These are phyloP conservation scores for Peribatodes rhomboidaria DNA, from an alignment of 2,888 invertebrate genomes.

Conservation along the genomic window DNA sequence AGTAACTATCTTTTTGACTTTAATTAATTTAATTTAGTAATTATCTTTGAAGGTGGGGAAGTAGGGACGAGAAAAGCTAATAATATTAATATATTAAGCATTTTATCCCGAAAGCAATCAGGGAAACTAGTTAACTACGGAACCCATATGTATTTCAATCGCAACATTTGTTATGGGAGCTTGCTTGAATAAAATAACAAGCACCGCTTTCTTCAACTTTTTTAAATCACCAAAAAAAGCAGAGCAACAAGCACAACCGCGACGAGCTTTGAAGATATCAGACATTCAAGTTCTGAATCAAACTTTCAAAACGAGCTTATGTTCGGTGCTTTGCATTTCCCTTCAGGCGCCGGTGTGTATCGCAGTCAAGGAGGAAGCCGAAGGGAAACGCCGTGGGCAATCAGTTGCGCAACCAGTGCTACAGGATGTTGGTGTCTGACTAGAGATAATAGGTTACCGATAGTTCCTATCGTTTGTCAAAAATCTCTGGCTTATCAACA, in stretches of 20 bases:
- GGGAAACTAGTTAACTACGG: too few species aligned
- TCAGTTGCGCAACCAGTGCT: conserved; percentile 37
- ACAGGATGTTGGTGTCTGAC: conserved; percentile 33
- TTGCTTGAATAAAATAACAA: too few species aligned
- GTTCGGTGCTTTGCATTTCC: conserved; percentile 30
- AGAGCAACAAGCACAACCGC: conserved; percentile 15
- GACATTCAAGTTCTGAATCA: background rate
- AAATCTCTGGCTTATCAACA: conserved; percentile 16
- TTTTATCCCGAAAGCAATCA: too few species aligned
- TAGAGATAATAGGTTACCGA: conserved; percentile 45
- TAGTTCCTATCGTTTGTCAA: conserved; percentile 27
- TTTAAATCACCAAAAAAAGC: conserved; percentile 24
- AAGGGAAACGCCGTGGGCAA: conserved; percentile 32
- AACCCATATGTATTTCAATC: too few species aligned
- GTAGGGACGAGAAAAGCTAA: too few species aligned
- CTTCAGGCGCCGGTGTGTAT: conserved; percentile 44
- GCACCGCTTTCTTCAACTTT: background rate
- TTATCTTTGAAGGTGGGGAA: too few species aligned
- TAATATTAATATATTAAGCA: too few species aligned
- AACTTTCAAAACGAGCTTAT: background rate
- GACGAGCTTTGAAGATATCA: background rate
- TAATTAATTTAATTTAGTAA: too few species aligned
- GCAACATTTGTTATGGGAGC: too few species aligned
- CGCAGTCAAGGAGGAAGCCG: conserved; percentile 27
- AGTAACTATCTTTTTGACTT: too few species aligned